Conservation (phyloP, 2,888 invertebrate genomes). For the Notodonta dromedarius region DNA sequence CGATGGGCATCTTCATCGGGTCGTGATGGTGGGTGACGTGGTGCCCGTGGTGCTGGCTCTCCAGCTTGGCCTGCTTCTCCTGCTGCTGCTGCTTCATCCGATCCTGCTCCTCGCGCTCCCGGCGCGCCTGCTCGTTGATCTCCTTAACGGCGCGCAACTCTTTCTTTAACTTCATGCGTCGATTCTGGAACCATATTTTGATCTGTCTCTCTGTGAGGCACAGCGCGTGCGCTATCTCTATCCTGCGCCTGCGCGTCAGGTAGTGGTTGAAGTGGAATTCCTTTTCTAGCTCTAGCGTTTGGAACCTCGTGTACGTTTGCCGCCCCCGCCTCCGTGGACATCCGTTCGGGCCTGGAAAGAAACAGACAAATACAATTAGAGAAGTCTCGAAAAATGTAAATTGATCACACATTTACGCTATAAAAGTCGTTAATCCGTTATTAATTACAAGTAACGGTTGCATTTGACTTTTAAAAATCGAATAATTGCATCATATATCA, state of each 20-base stretch:
- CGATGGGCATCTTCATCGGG: conserved; percentile 89
- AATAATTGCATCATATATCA: conserved; percentile 77
- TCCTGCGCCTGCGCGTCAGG: conserved; percentile 96
- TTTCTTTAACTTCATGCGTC: conserved; percentile 98
- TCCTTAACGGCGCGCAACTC: conserved; percentile 97
- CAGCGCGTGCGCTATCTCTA: conserved; percentile 98
- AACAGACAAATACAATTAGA: conserved; percentile 44
- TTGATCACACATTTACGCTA: conserved; percentile 15
- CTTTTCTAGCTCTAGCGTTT: conserved; percentile 98
- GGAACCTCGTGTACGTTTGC: conserved; percentile 99
- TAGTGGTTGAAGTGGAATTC: conserved; percentile 99
- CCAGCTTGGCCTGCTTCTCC: conserved; percentile 93
- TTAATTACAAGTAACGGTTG: conserved; percentile 55
- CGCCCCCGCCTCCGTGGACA: conserved; percentile 97
- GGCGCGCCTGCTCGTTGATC: conserved; percentile 96
- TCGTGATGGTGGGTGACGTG: conserved; percentile 89
- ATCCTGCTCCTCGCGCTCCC: conserved; percentile 95
- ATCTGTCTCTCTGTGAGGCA: conserved; percentile 98
- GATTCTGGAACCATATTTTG: conserved; percentile 98
- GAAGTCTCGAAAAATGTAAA: conserved; percentile 19
- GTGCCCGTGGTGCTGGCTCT: conserved; percentile 88
- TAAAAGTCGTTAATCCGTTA: conserved; percentile 41
- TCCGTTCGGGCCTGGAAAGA: conserved; percentile 95
- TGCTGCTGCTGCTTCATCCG: conserved; percentile 95
- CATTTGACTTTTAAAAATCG: conserved; percentile 58